Percentiles rank a stretch among this genome's conserved stretches.
Conservation (phyloP, 1,140 invertebrate genomes). For the Polyergus mexicanus region DNA sequence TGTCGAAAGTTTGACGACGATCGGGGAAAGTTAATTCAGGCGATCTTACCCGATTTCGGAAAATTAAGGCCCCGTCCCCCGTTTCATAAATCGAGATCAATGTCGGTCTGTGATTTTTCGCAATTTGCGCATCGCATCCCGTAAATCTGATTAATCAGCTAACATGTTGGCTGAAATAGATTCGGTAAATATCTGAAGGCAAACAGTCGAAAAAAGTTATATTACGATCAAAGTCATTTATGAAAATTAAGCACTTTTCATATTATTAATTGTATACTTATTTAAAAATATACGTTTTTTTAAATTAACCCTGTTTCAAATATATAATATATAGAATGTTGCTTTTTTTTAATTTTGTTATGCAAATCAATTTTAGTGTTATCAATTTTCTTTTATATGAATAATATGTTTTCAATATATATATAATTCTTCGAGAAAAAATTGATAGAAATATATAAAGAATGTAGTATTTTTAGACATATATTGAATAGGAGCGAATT, state of each 20-base stretch:
- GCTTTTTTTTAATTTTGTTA: background rate
- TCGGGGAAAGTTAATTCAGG: constrained; percentile 1
- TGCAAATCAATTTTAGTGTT: background rate
- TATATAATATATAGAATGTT: no score
- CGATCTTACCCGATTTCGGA: constrained; percentile 64
- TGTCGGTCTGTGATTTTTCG: constrained; percentile 19
- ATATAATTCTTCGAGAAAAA: background rate
- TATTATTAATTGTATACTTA: background rate
- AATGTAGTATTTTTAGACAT: background rate
- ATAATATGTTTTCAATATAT: background rate
- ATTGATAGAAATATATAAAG: background rate
- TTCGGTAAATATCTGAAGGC: background rate
- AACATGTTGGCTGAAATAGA: background rate
- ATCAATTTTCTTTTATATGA: background rate
- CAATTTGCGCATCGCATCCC: background rate
- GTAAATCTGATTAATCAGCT: constrained; percentile 50
- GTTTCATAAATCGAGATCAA: constrained; percentile 58
- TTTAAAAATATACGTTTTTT: background rate
- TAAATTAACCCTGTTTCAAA: background rate
- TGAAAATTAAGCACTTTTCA: background rate
- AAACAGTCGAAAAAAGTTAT: background rate
- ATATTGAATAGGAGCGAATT: background rate
- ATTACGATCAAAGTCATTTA: background rate
- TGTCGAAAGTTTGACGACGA: constrained; percentile 64
- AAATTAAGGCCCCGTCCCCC: constrained; percentile 40